phyloP scores from a whole-genome alignment of 2,113 vertebrate species.

The Elaphurus davidianus region DNA sequence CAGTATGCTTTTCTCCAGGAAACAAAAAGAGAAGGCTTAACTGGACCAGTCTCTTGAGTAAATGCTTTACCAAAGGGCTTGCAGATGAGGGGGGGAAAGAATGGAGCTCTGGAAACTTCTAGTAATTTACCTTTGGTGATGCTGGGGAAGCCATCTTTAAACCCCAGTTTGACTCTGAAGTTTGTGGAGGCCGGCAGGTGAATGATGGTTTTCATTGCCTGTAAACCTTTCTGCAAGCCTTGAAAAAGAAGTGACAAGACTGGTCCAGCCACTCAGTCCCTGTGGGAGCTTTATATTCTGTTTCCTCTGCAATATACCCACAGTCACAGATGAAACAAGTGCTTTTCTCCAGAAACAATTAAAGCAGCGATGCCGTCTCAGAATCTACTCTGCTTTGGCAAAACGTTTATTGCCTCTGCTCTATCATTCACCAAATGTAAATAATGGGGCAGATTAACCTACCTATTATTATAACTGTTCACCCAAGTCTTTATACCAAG shows the following conservation, averaged over 20 bases:
- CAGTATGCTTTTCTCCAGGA: not conserved
- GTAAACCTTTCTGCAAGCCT: not conserved
- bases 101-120: not conserved
- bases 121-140: not conserved
- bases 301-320: not conserved
- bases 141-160: not conserved
- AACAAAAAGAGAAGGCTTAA: constrained; percentile 13
- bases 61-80: not conserved
- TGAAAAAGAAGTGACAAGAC: not conserved
- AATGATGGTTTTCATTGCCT: not conserved
- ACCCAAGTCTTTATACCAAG: not conserved
- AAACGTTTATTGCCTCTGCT: not conserved
- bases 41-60: not conserved
- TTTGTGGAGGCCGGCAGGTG: not conserved
- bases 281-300: not conserved
- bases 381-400: not conserved
- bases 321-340: not conserved
- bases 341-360: not conserved
- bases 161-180: not conserved
- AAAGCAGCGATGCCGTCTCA: not conserved
- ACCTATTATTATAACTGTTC: not conserved
- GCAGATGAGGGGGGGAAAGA: accelerated
- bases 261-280: not conserved
- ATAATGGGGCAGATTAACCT: constrained; percentile 34
- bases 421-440: not conserved